Base-by-base conservation (phyloP, 2,113 vertebrate genomes). In the Sebastes fasciatus region DNA sequence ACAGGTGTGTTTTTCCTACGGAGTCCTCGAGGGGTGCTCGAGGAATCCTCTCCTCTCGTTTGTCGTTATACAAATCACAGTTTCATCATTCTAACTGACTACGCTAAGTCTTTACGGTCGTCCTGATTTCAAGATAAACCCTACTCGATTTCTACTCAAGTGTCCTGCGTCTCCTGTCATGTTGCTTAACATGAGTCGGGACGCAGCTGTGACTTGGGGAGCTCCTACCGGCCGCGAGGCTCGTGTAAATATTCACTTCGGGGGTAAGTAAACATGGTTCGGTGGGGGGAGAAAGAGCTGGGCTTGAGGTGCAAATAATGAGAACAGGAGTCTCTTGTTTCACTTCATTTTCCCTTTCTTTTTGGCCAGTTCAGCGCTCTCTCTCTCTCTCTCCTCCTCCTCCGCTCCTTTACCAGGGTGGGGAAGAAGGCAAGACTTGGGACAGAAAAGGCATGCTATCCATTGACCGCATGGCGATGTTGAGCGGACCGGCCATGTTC, bases 381-480 rank as follows among this genome's bases (percentile, higher is more conserved):
- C 69, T 68, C 55, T 23, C 63, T 65, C 45, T 61, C 4, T 61
- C 8, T 8, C 6, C 14, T 34, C 40, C 14, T 4, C 11, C 4
- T 19, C 21, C 23, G 11, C 10, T 65, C 58, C 23, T 2, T 96
- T 97, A 99, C 98, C 98, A 99, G 74, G 97, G 98, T 26, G 97
- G 97, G 91, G 98, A 98, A 23, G 98, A 98, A 89, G 98, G 98
- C 95, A 99, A 95, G 91, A 98, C 97, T 95, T 99, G 98, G 93
- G 98, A 97, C 91, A 99, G 96, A 94, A 99, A 99, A 92, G 97
- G 95, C 98, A 99, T 99, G 96, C 97, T 99, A 87, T 99, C 98
- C 91, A 99, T 97, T 21, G 97, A 95, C 88, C 98, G 96, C 97
- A 99, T 99, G 21, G 98, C 97, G 92, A 99, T 99, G 95, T 99